Conservation (phyloP, 64 coral and sea anemone species). For the Porites lutea region DNA sequence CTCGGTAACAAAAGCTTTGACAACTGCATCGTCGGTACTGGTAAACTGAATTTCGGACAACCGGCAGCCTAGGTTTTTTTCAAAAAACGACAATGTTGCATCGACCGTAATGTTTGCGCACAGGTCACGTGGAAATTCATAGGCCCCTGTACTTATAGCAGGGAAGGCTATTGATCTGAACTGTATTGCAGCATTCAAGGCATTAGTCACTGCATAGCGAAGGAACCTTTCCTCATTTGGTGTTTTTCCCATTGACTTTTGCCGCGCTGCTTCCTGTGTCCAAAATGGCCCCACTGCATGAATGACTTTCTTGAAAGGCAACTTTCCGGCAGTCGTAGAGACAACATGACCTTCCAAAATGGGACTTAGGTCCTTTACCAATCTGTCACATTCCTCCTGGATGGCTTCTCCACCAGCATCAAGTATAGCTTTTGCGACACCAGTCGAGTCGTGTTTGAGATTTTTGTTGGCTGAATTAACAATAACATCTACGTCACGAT, state of each 20-base stretch:
- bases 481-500: conserved; percentile 63
- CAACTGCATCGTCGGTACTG: conserved; percentile 1
- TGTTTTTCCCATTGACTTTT: neutral
- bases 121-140: conserved; percentile 7
- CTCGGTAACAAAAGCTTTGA: conserved; percentile 3
- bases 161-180: conserved; percentile 46
- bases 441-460: conserved; percentile 43
- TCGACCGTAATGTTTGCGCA: conserved; percentile 46
- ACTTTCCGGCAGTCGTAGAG: conserved; percentile 24
- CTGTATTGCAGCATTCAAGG: neutral
- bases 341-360: conserved; percentile 57
- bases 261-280: conserved; percentile 2
- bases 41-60: conserved; percentile 57
- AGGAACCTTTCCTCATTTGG: conserved; percentile 14
- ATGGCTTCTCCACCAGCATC: conserved; percentile 53
- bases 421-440: conserved; percentile 46
- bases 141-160: conserved; percentile 42
- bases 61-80: neutral
- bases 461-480: conserved; percentile 67
- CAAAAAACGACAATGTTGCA: neutral
- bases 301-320: conserved; percentile 70
- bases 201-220: neutral
- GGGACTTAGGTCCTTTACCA: neutral
- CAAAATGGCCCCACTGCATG: conserved; percentile 76
- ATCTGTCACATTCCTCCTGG: conserved; percentile 62